Evolutionary conservation across 2,797 vertebrate genomes (phyloP).

Genomic region (Anguilla anguilla): DNA sequence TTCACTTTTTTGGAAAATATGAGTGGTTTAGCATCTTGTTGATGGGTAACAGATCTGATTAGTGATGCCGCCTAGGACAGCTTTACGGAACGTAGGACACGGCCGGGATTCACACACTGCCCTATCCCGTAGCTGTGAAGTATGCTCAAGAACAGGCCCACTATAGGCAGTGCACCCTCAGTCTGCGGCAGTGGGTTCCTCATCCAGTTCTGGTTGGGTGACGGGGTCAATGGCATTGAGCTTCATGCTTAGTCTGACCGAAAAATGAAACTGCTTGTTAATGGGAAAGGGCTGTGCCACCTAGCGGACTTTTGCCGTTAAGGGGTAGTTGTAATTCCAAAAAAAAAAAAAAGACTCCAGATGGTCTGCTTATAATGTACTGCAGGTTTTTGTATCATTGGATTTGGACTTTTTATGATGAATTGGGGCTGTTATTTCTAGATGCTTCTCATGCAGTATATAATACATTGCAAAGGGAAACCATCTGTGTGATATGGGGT

Average conservation of each 20-base stretch:
- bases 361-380: background rate
- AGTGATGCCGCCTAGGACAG: background rate
- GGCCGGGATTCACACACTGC: background rate
- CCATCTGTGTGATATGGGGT: background rate
- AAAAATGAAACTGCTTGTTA: background rate
- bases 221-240: too few relatives aligned
- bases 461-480: background rate
- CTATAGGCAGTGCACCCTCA: too few relatives aligned
- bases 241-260: too few relatives aligned
- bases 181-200: too few relatives aligned
- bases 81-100: background rate
- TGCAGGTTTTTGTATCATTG: background rate
- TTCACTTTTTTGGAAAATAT: background rate
- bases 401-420: background rate
- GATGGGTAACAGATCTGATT: background rate
- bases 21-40: background rate
- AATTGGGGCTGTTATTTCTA: background rate
- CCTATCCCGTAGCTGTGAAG: background rate
- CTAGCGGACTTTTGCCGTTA: constrained; percentile 11
- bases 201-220: too few relatives aligned
- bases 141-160: too few relatives aligned
- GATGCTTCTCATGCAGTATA: background rate
- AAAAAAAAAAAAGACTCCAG: background rate
- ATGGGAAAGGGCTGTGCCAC: constrained; percentile 8
- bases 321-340: background rate